Conservation (phyloP, 2,888 invertebrate genomes). For the Tinea semifulvella region DNA sequence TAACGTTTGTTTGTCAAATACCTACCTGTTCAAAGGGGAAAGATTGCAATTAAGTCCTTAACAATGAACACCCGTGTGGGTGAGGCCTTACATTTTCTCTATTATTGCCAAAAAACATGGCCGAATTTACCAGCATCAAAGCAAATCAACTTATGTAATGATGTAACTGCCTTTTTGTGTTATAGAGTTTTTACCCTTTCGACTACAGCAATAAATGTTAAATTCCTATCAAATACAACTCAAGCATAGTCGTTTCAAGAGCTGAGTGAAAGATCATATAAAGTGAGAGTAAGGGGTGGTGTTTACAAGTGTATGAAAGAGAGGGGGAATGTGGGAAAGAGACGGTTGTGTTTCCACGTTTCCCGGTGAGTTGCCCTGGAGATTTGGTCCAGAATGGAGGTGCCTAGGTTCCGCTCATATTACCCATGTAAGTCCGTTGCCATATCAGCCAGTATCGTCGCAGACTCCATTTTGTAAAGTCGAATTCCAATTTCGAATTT, state of each 20-base stretch:
- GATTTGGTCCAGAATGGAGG: constrained; percentile 59
- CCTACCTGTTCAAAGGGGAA: constrained; percentile 27
- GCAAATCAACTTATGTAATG: constrained; percentile 9
- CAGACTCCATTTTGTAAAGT: background rate
- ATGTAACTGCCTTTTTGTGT: too few species aligned
- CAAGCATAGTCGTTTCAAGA: too few species aligned
- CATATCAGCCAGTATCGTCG: background rate
- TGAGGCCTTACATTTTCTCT: constrained; percentile 30
- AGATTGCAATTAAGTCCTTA: constrained; percentile 39
- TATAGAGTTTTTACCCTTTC: too few species aligned
- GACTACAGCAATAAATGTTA: too few species aligned
- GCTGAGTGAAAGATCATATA: too few species aligned
- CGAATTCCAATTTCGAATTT: background rate
- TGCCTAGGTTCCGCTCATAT: constrained; percentile 59
- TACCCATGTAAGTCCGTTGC: constrained; percentile 53
- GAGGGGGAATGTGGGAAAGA: constrained; percentile 15
- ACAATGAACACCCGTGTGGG: constrained; percentile 32
- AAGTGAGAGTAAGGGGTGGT: constrained; percentile 32
- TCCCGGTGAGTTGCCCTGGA: constrained; percentile 58
- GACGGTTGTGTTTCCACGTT: constrained; percentile 28
- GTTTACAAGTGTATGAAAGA: constrained; percentile 22
- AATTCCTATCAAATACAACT: too few species aligned
- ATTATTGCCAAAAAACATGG: constrained; percentile 16
- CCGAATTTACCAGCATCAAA: background rate
- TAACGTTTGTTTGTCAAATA: background rate